Evolutionary conservation across 2,113 vertebrate genomes (phyloP).

Genomic region (Noturus placidus): DNA sequence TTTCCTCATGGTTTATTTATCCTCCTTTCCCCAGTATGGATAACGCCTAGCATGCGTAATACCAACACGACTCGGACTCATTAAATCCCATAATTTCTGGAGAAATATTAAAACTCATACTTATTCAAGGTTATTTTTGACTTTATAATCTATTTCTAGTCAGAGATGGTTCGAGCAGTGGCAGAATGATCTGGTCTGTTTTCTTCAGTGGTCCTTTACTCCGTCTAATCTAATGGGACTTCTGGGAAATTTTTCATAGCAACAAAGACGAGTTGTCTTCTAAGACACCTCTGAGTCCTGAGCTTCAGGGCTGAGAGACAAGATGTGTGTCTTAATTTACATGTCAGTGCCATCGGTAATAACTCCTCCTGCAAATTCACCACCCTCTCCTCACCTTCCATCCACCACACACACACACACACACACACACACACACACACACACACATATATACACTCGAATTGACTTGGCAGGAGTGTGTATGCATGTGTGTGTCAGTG

Average conservation of each 20-base stretch:
- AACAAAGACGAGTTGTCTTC: background rate
- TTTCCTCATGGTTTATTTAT: background rate
- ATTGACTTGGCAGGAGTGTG: conserved; percentile 43
- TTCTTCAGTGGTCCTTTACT: background rate
- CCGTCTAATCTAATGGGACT: background rate
- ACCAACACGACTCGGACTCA: background rate
- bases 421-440: conserved; percentile 32
- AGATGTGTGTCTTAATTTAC: background rate
- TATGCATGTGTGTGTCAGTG: conserved; percentile 37
- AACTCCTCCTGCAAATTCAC: background rate
- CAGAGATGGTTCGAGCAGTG: background rate
- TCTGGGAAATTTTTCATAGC: background rate
- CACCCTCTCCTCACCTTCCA: background rate
- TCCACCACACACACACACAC: conserved; percentile 2
- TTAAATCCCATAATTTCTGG: background rate
- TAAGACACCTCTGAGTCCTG: background rate
- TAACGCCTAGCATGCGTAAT: background rate
- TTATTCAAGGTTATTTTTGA: background rate
- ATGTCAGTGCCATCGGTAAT: background rate
- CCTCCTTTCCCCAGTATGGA: background rate
- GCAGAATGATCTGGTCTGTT: background rate
- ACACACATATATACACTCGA: conserved; percentile 39
- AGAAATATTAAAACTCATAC: background rate
- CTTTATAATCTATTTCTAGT: background rate
- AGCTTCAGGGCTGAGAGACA: background rate